Base-by-base conservation (phyloP, 2,888 invertebrate genomes). In the Watsonalla binaria region DNA sequence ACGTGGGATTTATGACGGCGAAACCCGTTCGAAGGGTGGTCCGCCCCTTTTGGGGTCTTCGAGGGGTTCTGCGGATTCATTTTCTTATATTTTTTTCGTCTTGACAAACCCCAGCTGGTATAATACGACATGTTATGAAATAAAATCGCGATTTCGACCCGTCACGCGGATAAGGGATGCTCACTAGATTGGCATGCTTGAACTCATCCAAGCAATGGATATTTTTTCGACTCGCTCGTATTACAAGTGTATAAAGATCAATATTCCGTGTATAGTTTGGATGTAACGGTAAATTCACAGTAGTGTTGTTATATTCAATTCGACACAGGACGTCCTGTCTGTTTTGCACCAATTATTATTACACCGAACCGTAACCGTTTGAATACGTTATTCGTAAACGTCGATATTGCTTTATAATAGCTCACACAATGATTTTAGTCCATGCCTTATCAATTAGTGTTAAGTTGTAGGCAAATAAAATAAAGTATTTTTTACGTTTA, bases 81-180 rank as follows among this genome's bases (percentile, higher is more conserved):
- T 86, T 89, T 87, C 87, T 88, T 89, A 83, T 66, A 73, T 83
- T 87, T 86, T 86, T 88, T 85, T 75, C 82, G 73, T 82, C 86
- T 86, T 88, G 84, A 85, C 87, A 85, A 83, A 79, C 89, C 88
- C 90, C 90, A 90, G 89, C 88, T 90, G 90, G 78, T 82, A 76
- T 82, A 82, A 78, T 80, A 82, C 79, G 78, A 83, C 81, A 86
- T 84, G 89, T 87, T 87, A 87, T 89, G n/a, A 89, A 90, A 90
- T 90, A 90, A 89, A 87, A 88, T 90, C 80, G 89, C 88, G 83
- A 89, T 88, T 90, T 83, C 87, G 89, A 89, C 88, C 89, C 86
- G 87, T 87, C 87, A 86, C 81, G 82, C 81, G 81, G 74, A 76
- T 81, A 80, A 86, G 82, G 85, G 84, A 84, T 83, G 79, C 74